Evolutionary conservation across 2,113 vertebrate genomes (phyloP).

Genomic region (Dicerorhinus sumatrensis): DNA sequence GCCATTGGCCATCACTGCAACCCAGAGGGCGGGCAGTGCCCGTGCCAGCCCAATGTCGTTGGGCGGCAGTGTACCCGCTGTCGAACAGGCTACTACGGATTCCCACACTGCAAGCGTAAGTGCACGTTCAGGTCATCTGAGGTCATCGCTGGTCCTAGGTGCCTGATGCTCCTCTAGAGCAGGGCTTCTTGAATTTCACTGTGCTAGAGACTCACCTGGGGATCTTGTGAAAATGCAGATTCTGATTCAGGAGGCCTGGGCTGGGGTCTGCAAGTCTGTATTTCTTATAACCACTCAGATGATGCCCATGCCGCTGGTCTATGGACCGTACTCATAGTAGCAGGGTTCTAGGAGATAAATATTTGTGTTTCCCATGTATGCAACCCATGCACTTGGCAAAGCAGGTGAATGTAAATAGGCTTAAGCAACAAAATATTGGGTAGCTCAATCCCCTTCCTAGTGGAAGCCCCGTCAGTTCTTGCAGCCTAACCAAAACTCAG

Average conservation of each 20-base stretch:
- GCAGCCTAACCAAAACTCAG: neutral
- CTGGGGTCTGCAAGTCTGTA: neutral
- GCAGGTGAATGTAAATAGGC: neutral
- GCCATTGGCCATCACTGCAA: conserved; percentile 86
- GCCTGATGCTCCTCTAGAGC: neutral
- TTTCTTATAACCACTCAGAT: neutral
- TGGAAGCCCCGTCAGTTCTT: neutral
- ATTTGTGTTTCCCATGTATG: neutral
- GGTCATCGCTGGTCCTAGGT: neutral
- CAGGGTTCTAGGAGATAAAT: neutral
- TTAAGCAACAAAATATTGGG: neutral
- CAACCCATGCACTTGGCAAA: neutral
- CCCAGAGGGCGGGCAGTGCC: conserved; percentile 93
- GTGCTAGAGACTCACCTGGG: neutral
- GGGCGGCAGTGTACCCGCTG: conserved; percentile 93
- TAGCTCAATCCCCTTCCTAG: neutral
- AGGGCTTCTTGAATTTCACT: neutral
- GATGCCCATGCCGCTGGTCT: neutral
- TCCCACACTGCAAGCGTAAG: conserved; percentile 95
- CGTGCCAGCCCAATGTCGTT: conserved; percentile 89
- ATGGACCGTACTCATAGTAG: neutral
- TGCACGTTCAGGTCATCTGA: fast-evolving
- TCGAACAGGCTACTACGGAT: conserved; percentile 92
- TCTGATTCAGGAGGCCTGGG: neutral
- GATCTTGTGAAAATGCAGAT: neutral